Base-by-base conservation (phyloP, 92 coral and sea anemone genomes). In the Heliopora coerulea region DNA sequence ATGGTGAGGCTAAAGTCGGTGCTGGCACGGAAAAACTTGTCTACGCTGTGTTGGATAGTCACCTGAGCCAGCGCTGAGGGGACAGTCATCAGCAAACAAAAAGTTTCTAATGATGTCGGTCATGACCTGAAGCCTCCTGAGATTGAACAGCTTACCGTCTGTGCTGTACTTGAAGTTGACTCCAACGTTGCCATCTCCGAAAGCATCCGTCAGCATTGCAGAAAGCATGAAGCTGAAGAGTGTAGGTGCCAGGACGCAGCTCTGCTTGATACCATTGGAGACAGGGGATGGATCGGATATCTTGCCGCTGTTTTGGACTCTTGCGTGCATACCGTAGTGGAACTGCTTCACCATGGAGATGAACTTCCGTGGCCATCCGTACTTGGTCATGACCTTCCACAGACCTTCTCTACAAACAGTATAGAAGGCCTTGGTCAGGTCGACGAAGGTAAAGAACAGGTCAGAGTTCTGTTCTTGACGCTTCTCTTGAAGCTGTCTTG, bases 391-490 rank as follows among this genome's bases (percentile, higher is more conserved):
- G 1, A 64, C 13, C 7, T 19, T 1, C 72, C 72, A 64, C 1
- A 64, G 31, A 1, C 54, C 54, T 2, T 64, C 72, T 0, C 72
- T 52, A 0, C 11, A 28, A 0, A 48, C 78, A 23, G 73, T 56
- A 18, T 73, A 65, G 24, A 73, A 73, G 1, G 79, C 79, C 41
- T 54, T 78, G 14, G 61, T 78, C 57, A 78, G 76, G 46, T 50
- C 75, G 18, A 63, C 54, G 44, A 58, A 78, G 8, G 54, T 32
- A 11, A 61, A 54, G 17, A 57, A 64, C 3, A 64, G 20, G 0
- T 37, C 30, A 24, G 37, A 39, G 25, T 65, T 61, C 27, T 39
- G 83, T 37, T 79, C 54, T n/a, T 35, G 21, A 54, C 76, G 42
- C 54, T 66, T 57, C 28, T 67, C 59, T 42, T 78, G 83, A 3